Base-by-base conservation (phyloP, 1,140 invertebrate genomes). In the Aphelenchoides fujianensis region DNA sequence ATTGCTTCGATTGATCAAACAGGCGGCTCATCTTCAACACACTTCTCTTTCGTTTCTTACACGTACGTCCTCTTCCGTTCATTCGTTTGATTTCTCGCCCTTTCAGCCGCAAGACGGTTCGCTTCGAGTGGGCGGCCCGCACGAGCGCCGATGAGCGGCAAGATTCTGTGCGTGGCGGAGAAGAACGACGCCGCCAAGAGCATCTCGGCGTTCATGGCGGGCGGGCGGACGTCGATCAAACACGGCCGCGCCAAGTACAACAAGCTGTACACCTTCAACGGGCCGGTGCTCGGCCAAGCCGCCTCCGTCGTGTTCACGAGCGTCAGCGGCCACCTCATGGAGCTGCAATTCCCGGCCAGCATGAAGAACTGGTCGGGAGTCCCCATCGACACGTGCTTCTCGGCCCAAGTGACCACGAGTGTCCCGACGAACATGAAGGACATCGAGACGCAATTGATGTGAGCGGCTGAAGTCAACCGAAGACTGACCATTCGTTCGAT, bases 121-220 rank as follows among this genome's bases (percentile, higher is more conserved):
- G n/a, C n/a, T n/a, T n/a, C n/a, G n/a, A n/a, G n/a, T n/a, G n/a
- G n/a, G n/a, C n/a, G n/a, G n/a, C n/a, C n/a, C n/a, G n/a, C n/a
- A n/a, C n/a, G n/a, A n/a, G n/a, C n/a, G n/a, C n/a, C 41, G 7
- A 35, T 66, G 32, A 37, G n/a, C 12, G n/a, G 36, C 2, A 66
- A 66, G 27, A 62, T 94, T 74, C 88, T 98, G 54, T 97, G 95
- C 89, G 95, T 98, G 59, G 95, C 95, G 3, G 96, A 98, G 84
- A 99, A 98, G 87, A 97, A 98, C 88, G 95, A 98, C 89, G 95
- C 95, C 32, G 95, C 96, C 0, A 98, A 98, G 88, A 92, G 92
- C 81, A 92, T 99, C 81, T 90, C 96, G 23, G 87, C 88, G 23
- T 89, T 93, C 78, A 86, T 98, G 75, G 94, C 93, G 3, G 88